These are phyloP conservation scores for Hirudo medicinalis DNA, from an alignment of 1,140 invertebrate genomes.

Conservation along the genomic window DNA sequence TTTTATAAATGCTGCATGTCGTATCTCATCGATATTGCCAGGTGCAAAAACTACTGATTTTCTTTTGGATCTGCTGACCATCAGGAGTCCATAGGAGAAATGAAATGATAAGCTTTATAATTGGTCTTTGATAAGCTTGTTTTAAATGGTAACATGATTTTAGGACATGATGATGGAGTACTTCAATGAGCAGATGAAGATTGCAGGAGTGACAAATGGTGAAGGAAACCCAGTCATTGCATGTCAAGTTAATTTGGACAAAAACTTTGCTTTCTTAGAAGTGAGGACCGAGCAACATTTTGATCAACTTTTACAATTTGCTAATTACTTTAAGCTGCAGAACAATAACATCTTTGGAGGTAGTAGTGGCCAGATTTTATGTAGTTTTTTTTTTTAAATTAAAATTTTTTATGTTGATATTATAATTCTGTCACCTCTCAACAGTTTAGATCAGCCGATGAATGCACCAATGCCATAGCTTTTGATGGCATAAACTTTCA, in stretches of 20 bases:
- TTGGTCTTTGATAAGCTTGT: too few relatives aligned
- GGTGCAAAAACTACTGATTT: too few relatives aligned
- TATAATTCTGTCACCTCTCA: not conserved
- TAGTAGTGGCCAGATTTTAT: too few relatives aligned
- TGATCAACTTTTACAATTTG: not conserved
- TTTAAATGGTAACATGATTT: constrained; percentile 16
- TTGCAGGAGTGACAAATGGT: constrained; percentile 88
- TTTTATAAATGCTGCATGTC: too few relatives aligned
- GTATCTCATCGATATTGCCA: too few relatives aligned
- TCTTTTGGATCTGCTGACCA: too few relatives aligned
- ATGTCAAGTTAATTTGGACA: constrained; percentile 93
- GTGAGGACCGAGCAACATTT: constrained; percentile 42
- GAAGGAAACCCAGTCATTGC: constrained; percentile 95
- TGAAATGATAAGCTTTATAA: too few relatives aligned
- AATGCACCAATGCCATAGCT: constrained; percentile 99
- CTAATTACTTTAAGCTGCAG: not conserved
- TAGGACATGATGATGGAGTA: constrained; percentile 96
- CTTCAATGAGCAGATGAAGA: constrained; percentile 99
- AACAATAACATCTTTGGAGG: too few relatives aligned
- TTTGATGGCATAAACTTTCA: constrained; percentile 99
- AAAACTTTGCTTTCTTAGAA: constrained; percentile 99
- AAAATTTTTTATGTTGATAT: not conserved
- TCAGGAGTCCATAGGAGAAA: too few relatives aligned
- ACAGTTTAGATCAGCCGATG: constrained; percentile 87
- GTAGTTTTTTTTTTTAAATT: too few relatives aligned